Conservation (phyloP, 2,888 invertebrate species). For the Stegana nigrithorax region DNA sequence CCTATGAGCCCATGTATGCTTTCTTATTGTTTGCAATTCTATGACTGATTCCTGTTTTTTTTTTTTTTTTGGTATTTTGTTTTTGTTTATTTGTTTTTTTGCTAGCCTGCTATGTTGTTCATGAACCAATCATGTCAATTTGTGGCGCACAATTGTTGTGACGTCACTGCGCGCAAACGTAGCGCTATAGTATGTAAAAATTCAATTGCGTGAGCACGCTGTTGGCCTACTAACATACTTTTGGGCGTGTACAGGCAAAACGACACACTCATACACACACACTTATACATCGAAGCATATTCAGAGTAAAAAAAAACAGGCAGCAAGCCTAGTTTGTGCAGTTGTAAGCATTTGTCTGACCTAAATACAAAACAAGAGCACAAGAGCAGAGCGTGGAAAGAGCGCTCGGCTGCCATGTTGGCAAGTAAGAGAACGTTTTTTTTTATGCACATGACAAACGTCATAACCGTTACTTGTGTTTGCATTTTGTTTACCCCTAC, state of each 20-base stretch:
- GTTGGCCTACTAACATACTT: slow-evolving; percentile 53
- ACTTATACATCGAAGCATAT: not conserved
- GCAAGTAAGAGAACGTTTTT: not conserved
- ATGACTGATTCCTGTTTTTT: too few species aligned
- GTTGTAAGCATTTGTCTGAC: not conserved
- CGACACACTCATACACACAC: not conserved
- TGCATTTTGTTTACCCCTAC: too few species aligned
- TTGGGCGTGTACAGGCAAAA: not conserved
- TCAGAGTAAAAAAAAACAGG: not conserved
- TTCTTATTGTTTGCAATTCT: too few species aligned
- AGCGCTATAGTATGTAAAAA: too few species aligned
- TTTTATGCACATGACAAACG: not conserved
- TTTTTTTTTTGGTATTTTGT: too few species aligned
- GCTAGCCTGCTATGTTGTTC: too few species aligned
- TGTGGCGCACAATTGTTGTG: not conserved
- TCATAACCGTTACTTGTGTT: not conserved
- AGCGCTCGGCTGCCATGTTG: too few species aligned
- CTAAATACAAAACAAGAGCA: not conserved
- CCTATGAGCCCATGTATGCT: too few species aligned
- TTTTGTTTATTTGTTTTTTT: too few species aligned
- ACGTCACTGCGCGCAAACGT: slow-evolving; percentile 4
- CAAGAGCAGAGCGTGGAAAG: not conserved
- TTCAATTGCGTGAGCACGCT: too few species aligned
- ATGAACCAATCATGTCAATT: too few species aligned
- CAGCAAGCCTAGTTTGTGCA: not conserved